Evolutionary conservation across 2,888 invertebrate genomes (phyloP), one percentile per base, ranked within the genome.

Genomic region (Drosophila cracens): DNA sequence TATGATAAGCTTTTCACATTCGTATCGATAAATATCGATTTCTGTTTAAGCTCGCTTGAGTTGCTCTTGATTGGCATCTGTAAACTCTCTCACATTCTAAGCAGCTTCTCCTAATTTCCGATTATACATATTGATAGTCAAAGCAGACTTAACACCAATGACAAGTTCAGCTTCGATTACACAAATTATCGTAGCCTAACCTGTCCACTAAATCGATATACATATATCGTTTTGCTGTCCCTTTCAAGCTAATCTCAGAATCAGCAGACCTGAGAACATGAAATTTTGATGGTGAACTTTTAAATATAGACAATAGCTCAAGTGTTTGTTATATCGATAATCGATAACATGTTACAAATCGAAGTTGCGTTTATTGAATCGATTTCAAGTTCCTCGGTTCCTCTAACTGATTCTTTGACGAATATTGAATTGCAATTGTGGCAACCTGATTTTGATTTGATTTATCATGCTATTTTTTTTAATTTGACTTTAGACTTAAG

Each of bases 21-120:
- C 46, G 10, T 27, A 18, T 49, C 51, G 34, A 58, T 63, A 62
- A n/a, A n/a, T 56, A 62, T 56, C 33, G 56, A 56, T 25, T 21
- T 13, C 0, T 21, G 2, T 43, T 0, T 2, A 10, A 10, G 40
- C 40, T n/a, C 10, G 10, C n/a, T 40, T 10, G 10, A 40, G n/a
- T 40, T 40, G n/a, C 10, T n/a, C 10, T 40, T n/a, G n/a, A 40
- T 40, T n/a, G n/a, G 40, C n/a, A 40, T n/a, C 40, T 40, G n/a
- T n/a, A 4, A 40, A 11, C 4, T 40, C 40, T 2, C 11, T 4
- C n/a, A n/a, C n/a, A 40, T 11, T 11, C 40, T 21, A 40, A 21
- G 21, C 4, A 13, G 46, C 13, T 16, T 13, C 7, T 7, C 46
- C n/a, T 2, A 8, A 38, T 18, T 18, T 16, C 2, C 2, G 16